phyloP scores from a whole-genome alignment of 2,888 invertebrate species.

The Philaethria dido region DNA sequence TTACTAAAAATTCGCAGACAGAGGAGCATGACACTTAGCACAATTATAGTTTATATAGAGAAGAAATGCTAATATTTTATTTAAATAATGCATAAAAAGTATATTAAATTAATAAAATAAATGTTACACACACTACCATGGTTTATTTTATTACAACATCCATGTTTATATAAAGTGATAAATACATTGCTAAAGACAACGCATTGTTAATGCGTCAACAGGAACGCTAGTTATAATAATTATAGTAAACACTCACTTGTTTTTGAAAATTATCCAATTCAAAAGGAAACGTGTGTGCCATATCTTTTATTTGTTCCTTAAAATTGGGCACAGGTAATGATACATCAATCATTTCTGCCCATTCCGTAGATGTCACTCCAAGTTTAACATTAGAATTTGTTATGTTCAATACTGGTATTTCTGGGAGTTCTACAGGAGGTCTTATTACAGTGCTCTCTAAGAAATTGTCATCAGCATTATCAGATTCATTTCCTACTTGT shows the following conservation, averaged over 20 bases:
- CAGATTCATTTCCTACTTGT: conserved; percentile 51
- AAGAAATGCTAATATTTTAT: no score
- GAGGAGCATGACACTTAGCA: no score
- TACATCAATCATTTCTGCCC: conserved; percentile 95
- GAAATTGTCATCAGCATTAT: conserved; percentile 63
- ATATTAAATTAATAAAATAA: no score
- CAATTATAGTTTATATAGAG: no score
- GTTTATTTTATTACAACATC: no score
- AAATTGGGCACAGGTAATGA: conserved; percentile 92
- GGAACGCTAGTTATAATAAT: no score
- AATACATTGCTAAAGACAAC: no score
- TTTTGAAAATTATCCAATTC: conserved; percentile 99
- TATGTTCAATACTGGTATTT: conserved; percentile 87
- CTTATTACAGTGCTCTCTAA: conserved; percentile 68
- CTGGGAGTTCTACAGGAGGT: conserved; percentile 69
- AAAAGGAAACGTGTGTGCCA: conserved; percentile 94
- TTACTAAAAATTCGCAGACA: no score
- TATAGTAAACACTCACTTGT: conserved; percentile 82
- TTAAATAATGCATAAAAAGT: no score
- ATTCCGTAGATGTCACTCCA: conserved; percentile 86
- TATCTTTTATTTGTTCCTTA: conserved; percentile 89
- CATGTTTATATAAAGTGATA: no score
- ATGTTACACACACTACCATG: no score
- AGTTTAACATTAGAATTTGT: conserved; percentile 76
- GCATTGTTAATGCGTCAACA: no score